phyloP scores from a whole-genome alignment of 2,888 invertebrate species.

The Thysanoteuthis rhombus region DNA sequence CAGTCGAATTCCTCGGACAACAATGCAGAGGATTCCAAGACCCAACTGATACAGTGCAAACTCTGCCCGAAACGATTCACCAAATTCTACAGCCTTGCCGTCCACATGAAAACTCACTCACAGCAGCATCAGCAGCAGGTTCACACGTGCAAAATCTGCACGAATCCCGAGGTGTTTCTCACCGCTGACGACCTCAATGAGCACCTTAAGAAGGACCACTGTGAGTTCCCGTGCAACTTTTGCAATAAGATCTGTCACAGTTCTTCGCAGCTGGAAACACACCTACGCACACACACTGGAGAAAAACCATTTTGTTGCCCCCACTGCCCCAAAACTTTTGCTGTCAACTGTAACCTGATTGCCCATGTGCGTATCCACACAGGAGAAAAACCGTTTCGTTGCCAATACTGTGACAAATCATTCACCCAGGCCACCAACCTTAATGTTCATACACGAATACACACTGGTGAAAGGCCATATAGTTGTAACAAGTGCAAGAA shows the following conservation, averaged over 20 bases:
- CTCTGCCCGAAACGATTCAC: background rate
- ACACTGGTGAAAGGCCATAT: background rate
- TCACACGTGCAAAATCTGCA: background rate
- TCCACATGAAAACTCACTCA: constrained; percentile 13
- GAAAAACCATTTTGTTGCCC: background rate
- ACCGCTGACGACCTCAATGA: background rate
- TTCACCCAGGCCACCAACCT: constrained; percentile 15
- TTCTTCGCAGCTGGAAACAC: background rate
- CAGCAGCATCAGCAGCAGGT: background rate
- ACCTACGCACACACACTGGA: background rate
- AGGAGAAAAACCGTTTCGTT: background rate
- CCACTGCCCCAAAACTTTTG: constrained; percentile 13
- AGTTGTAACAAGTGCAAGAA: constrained; percentile 14
- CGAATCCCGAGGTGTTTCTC: background rate
- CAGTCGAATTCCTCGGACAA: background rate
- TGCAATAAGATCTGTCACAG: background rate
- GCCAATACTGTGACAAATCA: constrained; percentile 14
- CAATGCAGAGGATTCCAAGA: constrained; percentile 13
- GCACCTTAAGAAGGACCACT: background rate
- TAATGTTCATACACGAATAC: constrained; percentile 20
- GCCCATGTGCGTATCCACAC: constrained; percentile 16
- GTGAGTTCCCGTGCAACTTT: constrained; percentile 14
- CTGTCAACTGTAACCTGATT: constrained; percentile 20
- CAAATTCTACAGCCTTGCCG: constrained; percentile 14
- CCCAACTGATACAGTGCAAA: constrained; percentile 17